Evolutionary conservation across 2,888 invertebrate species (phyloP).

Genomic region (Hirudinaria manillensis): DNA sequence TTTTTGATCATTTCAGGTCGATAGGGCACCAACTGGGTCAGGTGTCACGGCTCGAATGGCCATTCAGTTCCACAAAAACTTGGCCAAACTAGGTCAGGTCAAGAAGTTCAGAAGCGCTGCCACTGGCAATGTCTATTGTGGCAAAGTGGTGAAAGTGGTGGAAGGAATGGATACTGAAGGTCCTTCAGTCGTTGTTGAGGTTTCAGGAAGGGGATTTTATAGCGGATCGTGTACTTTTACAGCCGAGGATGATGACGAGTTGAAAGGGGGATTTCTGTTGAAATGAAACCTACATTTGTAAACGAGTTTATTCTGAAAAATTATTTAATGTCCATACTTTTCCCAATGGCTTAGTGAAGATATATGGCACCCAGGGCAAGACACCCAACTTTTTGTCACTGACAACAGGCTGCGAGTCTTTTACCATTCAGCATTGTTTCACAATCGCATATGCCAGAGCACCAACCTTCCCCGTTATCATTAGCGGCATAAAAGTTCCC

Average conservation of each 20-base stretch:
- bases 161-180: slow-evolving; percentile 24
- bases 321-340: no score
- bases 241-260: slow-evolving; percentile 47
- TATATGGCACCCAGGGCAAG: no score
- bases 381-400: no score
- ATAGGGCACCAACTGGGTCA: slow-evolving; percentile 54
- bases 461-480: no score
- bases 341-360: no score
- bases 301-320: no score
- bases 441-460: no score
- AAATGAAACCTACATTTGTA: slow-evolving; percentile 39
- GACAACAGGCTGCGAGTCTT: no score
- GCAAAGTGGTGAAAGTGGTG: slow-evolving; percentile 18
- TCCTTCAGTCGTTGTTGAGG: slow-evolving; percentile 51
- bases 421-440: no score
- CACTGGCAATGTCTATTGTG: slow-evolving; percentile 41
- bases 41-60: slow-evolving; percentile 52
- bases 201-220: slow-evolving; percentile 48
- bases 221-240: slow-evolving; percentile 45
- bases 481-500: no score
- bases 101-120: slow-evolving; percentile 45
- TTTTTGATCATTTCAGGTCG: slow-evolving; percentile 45
- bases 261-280: slow-evolving; percentile 48
- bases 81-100: slow-evolving; percentile 44
- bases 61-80: slow-evolving; percentile 44